Percentiles rank a stretch among this genome's conserved stretches.
These are phyloP conservation scores for Ia io DNA, from an alignment of 2,113 vertebrate genomes.

Conservation along the genomic window DNA sequence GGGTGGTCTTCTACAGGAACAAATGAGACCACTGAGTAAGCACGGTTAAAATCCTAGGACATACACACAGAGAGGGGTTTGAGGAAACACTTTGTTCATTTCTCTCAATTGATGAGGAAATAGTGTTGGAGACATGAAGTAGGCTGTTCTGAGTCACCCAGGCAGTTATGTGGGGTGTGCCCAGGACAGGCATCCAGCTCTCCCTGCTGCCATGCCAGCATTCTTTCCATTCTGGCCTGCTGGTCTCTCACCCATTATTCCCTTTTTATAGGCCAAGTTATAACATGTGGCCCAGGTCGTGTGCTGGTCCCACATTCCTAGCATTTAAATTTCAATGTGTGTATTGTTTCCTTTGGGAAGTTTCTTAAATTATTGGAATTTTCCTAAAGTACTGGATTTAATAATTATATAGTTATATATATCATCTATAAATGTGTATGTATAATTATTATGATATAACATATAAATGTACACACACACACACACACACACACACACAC, in stretches of 20 bases:
- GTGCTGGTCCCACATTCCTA: not conserved
- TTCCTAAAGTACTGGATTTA: not conserved
- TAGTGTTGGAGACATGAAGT: not conserved
- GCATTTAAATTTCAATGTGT: not conserved
- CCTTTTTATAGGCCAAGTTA: not conserved
- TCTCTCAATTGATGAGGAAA: not conserved
- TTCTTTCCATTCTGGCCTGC: not conserved
- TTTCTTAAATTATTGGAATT: slow-evolving; percentile 31
- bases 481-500: not conserved
- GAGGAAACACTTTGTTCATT: not conserved
- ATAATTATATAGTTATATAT: not conserved
- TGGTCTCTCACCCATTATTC: not conserved
- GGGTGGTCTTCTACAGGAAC: not conserved
- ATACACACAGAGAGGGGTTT: not conserved
- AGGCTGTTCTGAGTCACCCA: not conserved
- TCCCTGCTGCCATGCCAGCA: not conserved
- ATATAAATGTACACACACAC: not conserved
- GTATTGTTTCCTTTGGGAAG: not conserved
- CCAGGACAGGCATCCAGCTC: not conserved
- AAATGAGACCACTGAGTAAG: not conserved
- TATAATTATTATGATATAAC: not conserved
- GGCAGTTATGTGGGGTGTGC: not conserved
- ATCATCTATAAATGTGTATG: not conserved
- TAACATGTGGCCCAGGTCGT: not conserved
- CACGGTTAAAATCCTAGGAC: not conserved